These are phyloP conservation scores for Pteria penguin DNA, from an alignment of 2,888 invertebrate genomes.

Conservation along the genomic window DNA sequence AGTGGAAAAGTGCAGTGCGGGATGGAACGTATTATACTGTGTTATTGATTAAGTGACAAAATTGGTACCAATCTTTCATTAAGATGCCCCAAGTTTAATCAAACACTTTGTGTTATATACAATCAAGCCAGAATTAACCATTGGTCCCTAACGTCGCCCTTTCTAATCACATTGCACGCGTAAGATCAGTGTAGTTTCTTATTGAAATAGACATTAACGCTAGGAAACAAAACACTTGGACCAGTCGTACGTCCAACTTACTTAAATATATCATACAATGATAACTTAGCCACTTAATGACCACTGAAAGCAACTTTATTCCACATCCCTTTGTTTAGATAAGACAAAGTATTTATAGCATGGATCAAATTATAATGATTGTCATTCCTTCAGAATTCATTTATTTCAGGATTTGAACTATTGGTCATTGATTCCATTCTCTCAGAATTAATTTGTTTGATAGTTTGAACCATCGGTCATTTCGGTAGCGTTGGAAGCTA, in stretches of 20 bases:
- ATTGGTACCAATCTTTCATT: conserved; percentile 44
- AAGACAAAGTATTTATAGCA: no score
- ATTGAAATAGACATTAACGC: conserved; percentile 24
- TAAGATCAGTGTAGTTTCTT: conserved; percentile 35
- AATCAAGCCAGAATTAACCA: conserved; percentile 40
- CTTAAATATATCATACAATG: neutral
- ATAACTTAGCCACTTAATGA: neutral
- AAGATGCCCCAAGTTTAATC: conserved; percentile 43
- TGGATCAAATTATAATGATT: no score
- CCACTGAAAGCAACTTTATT: neutral
- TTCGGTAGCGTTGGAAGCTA: no score
- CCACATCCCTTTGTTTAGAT: no score
- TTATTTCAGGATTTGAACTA: no score
- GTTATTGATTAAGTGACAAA: conserved; percentile 41
- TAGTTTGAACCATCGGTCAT: no score
- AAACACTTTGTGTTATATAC: conserved; percentile 43
- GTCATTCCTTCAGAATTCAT: no score
- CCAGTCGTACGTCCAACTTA: conserved; percentile 3
- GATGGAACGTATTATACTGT: conserved; percentile 5
- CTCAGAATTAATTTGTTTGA: no score
- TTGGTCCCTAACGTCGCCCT: conserved; percentile 28
- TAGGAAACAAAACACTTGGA: neutral
- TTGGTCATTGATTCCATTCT: no score
- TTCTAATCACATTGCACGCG: conserved; percentile 38
- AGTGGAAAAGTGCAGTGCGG: neutral